Percentiles rank a stretch among this genome's conserved stretches.
Conservation (phyloP, 2,113 vertebrate genomes). For the Hippolais icterina region DNA sequence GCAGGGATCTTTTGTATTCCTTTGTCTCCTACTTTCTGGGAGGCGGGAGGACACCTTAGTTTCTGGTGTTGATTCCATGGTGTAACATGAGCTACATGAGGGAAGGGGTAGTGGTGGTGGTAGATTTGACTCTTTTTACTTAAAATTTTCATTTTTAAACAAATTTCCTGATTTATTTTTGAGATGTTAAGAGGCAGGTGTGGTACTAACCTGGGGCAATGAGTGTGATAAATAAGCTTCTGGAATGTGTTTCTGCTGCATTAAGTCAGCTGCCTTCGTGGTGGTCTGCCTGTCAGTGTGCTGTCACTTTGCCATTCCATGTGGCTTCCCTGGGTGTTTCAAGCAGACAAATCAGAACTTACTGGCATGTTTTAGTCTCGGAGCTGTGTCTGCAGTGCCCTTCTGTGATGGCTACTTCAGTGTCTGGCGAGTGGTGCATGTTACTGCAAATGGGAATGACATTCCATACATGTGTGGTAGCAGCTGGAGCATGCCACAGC, state of each 20-base stretch:
- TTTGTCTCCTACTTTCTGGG: neutral
- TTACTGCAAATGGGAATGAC: neutral
- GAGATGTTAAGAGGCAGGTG: neutral
- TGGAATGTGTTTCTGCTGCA: neutral
- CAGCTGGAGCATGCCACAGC: constrained; percentile 56
- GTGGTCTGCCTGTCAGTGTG: neutral
- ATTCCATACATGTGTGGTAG: neutral
- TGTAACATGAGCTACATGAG: neutral
- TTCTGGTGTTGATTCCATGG: neutral
- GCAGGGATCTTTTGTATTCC: neutral
- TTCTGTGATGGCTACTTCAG: neutral
- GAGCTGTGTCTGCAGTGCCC: neutral
- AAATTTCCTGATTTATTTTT: neutral
- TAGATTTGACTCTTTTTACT: neutral
- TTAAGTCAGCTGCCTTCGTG: neutral
- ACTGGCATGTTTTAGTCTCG: neutral
- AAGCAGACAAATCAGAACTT: neutral
- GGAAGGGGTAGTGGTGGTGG: neutral
- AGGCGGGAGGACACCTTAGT: neutral
- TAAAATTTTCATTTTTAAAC: neutral
- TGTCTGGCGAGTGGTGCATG: neutral
- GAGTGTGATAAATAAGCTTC: neutral
- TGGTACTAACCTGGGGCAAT: neutral
- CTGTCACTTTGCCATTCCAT: neutral
- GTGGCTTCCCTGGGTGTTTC: neutral